A percentile compares a stretch with the other conserved stretches of the same genome.
phyloP scores from a whole-genome alignment of 2,797 vertebrate species.

The Steatocranus sp. region DNA sequence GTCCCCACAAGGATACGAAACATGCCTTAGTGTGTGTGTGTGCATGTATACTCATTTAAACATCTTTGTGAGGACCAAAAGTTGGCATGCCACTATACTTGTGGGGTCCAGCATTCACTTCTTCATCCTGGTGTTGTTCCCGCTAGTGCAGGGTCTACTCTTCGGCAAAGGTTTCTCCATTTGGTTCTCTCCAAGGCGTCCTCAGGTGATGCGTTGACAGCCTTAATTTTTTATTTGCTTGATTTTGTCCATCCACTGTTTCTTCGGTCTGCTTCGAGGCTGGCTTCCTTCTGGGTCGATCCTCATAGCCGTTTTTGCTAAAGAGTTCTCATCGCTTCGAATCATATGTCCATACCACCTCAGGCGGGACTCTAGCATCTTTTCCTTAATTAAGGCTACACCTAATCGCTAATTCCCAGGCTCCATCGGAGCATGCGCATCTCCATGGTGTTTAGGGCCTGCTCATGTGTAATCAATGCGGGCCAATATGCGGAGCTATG shows the following conservation, averaged over 20 bases:
- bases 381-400: not conserved
- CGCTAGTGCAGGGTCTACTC: not conserved
- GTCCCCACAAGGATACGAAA: not conserved
- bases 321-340: not conserved
- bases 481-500: not conserved
- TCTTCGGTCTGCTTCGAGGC: accelerated
- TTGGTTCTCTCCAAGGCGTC: not conserved
- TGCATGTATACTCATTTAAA: not conserved
- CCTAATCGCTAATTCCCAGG: not conserved
- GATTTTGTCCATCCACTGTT: not conserved
- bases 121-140: not conserved
- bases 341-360: accelerated
- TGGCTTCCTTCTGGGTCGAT: not conserved
- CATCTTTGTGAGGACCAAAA: not conserved
- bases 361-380: accelerated
- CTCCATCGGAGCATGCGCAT: accelerated
- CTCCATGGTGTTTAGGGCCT: not conserved
- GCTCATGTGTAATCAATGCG: not conserved
- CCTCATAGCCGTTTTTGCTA: not conserved
- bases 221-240: not conserved
- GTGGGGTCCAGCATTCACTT: not conserved
- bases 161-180: accelerated
- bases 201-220: not conserved
- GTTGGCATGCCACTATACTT: not conserved
- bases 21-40: not conserved